Evolutionary conservation across 2,888 invertebrate species (phyloP), one percentile per base, ranked within the genome.

Genomic region (Hypsopygia costalis): DNA sequence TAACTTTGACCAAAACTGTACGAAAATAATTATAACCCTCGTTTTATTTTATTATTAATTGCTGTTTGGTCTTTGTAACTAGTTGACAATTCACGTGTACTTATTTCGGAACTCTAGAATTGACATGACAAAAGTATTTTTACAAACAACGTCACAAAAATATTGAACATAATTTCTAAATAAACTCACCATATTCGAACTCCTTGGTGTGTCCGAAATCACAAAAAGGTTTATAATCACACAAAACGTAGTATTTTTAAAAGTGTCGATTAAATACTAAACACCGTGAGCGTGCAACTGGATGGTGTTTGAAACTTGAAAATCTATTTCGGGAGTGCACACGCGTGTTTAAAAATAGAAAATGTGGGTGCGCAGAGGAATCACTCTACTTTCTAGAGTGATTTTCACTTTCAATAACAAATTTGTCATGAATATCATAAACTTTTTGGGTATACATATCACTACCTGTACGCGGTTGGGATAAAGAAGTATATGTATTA

Each of bases 261-360:
- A 25, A 25, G 8, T 25, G 6, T 21, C 21, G 6, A n/a, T n/a
- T n/a, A n/a, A n/a, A n/a, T n/a, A n/a, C 21, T 6, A 21, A 21
- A 21, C n/a, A 11, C 36, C 29, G 40, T 30, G 29, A 32, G 34
- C 29, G 34, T 41, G 27, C 42, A 59, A 58, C 55, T 56, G 55
- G 56, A 45, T 49, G 53, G 41, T 46, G 44, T 39, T 43, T 46
- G 42, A 73, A 72, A 70, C 66, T 74, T 68, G 65, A 60, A 65
- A 61, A 52, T 80, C 83, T 85, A 85, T 83, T 85, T 82, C 72
- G 66, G 79, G 81, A 75, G 58, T 65, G 69, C 73, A 69, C 64
- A 77, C 76, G 80, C 70, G 63, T 49, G 48, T 67, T 47, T 71
- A 77, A 68, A 81, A 82, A 83, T 85, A 85, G 85, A 81, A 65